Evolutionary conservation across 2,113 vertebrate genomes (phyloP).

Genomic region (Pelusios castaneus): DNA sequence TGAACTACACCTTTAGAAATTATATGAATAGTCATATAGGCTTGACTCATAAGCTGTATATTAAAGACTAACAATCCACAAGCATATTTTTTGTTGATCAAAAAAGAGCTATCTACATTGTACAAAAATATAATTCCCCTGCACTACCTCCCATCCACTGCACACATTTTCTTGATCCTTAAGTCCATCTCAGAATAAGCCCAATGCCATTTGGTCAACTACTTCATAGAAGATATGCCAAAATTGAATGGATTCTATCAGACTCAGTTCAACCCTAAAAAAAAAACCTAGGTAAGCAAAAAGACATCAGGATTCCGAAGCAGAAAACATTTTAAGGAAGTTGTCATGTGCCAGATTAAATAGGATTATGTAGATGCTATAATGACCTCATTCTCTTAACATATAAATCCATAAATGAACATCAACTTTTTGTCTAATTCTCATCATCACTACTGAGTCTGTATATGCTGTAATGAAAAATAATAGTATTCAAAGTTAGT

Average conservation of each 20-base stretch:
- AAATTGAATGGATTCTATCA: background rate
- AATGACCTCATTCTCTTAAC: background rate
- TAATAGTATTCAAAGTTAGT: background rate
- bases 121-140: background rate
- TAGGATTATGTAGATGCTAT: background rate
- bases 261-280: background rate
- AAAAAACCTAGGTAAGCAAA: background rate
- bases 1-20: background rate
- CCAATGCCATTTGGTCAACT: background rate
- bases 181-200: background rate
- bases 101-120: background rate
- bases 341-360: background rate
- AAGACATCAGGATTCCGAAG: background rate
- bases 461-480: background rate
- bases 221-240: background rate
- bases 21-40: background rate
- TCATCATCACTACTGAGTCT: background rate
- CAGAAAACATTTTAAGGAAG: background rate
- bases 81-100: background rate
- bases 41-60: background rate
- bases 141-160: background rate
- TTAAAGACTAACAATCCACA: background rate
- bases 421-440: background rate
- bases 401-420: background rate
- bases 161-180: background rate